Evolutionary conservation across 1,140 invertebrate species (phyloP).

Genomic region (Adelges cooleyi): DNA sequence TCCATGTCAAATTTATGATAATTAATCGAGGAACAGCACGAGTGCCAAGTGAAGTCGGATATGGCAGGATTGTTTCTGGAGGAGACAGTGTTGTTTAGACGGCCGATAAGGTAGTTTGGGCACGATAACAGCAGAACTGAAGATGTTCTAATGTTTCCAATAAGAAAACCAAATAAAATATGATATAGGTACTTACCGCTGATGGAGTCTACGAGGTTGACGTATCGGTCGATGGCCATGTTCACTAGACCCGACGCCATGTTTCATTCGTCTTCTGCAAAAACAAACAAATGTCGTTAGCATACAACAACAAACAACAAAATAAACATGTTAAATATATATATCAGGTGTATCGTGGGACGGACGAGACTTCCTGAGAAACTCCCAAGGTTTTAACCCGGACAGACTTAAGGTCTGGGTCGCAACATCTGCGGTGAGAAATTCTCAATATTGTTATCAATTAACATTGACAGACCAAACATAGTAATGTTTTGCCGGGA

Average conservation of each 20-base stretch:
- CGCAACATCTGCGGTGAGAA: background rate
- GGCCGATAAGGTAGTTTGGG: too few relatives aligned
- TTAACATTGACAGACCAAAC: too few relatives aligned
- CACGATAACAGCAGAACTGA: too few relatives aligned
- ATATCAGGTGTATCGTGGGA: too few relatives aligned
- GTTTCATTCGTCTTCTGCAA: constrained; percentile 7
- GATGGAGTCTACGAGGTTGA: constrained; percentile 39
- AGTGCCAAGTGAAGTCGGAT: too few relatives aligned
- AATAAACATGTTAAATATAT: background rate
- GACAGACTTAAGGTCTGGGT: constrained; percentile 19
- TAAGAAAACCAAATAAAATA: too few relatives aligned
- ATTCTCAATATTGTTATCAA: background rate
- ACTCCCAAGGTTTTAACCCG: background rate
- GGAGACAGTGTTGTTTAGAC: background rate
- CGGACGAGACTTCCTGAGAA: background rate
- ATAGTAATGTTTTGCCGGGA: too few relatives aligned
- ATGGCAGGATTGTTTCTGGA: too few relatives aligned
- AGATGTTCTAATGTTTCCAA: too few relatives aligned
- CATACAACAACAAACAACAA: background rate
- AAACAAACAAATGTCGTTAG: background rate
- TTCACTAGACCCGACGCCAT: constrained; percentile 44
- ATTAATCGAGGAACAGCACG: too few relatives aligned
- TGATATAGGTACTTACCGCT: constrained; percentile 38
- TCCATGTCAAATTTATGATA: too few relatives aligned
- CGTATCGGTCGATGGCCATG: constrained; percentile 47